phyloP scores from a whole-genome alignment of 2,888 invertebrate species.

The Petrolisthes cinctipes region DNA sequence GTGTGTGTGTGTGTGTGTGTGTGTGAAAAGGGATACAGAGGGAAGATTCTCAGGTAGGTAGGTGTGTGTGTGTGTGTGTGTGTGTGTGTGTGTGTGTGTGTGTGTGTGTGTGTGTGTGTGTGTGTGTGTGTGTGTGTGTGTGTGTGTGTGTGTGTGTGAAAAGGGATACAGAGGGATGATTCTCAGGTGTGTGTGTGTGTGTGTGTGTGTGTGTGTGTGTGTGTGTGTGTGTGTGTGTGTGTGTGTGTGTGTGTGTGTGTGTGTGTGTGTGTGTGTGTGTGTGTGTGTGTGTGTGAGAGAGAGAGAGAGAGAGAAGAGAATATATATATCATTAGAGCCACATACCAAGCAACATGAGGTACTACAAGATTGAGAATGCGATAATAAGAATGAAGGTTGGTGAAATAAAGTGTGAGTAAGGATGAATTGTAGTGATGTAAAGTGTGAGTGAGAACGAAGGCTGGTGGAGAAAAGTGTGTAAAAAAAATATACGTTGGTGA shows the following conservation, averaged over 20 bases:
- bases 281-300: conserved; percentile 3
- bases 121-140: too few relatives aligned
- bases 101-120: too few relatives aligned
- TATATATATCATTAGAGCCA: background rate
- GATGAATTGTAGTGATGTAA: background rate
- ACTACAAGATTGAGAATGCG: too few relatives aligned
- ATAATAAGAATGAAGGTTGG: too few relatives aligned
- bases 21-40: too few relatives aligned
- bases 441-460: background rate
- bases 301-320: background rate
- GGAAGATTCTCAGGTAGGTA: too few relatives aligned
- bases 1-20: too few relatives aligned
- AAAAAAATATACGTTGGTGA: background rate
- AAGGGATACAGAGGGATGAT: too few relatives aligned
- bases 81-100: too few relatives aligned
- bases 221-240: background rate
- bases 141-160: too few relatives aligned
- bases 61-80: too few relatives aligned
- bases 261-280: conserved; percentile 7
- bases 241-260: conserved; percentile 3
- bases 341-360: background rate
- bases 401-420: too few relatives aligned
- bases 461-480: background rate
- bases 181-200: background rate
- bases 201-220: background rate